Evolutionary conservation across 2,113 vertebrate genomes (phyloP).

Genomic region (Lutjanus erythropterus): DNA sequence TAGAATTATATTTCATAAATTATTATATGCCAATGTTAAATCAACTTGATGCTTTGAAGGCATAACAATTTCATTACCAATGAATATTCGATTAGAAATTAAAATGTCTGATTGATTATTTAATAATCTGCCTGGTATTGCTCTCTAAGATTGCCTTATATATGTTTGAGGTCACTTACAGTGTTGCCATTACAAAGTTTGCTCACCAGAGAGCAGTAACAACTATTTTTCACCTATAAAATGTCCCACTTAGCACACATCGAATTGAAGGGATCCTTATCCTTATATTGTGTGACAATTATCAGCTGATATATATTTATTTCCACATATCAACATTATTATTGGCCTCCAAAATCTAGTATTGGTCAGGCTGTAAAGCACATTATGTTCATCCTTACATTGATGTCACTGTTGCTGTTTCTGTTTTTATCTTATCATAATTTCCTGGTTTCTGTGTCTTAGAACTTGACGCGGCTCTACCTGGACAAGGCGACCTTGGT

Average conservation of each 20-base stretch:
- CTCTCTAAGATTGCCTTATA: neutral
- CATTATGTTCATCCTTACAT: neutral
- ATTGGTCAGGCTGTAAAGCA: neutral
- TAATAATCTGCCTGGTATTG: no score
- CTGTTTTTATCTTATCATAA: neutral
- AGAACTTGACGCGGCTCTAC: conserved; percentile 94
- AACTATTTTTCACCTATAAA: no score
- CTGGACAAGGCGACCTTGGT: conserved; percentile 94
- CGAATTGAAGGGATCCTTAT: no score
- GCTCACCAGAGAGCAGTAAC: conserved; percentile 25
- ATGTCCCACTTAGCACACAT: neutral
- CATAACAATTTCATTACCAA: no score
- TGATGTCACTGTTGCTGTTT: neutral
- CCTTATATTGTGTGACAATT: no score
- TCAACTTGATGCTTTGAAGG: no score
- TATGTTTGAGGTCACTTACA: neutral
- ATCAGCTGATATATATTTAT: no score
- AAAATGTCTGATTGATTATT: no score
- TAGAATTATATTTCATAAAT: no score
- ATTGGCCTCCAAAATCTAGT: neutral
- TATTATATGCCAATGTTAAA: no score
- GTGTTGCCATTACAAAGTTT: neutral
- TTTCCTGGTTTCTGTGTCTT: neutral
- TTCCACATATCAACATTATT: neutral
- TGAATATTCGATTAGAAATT: no score